A percentile compares a stretch with the other conserved stretches of the same genome.
Conservation (phyloP, 2,888 invertebrate species). For the Macrophya annulata region DNA sequence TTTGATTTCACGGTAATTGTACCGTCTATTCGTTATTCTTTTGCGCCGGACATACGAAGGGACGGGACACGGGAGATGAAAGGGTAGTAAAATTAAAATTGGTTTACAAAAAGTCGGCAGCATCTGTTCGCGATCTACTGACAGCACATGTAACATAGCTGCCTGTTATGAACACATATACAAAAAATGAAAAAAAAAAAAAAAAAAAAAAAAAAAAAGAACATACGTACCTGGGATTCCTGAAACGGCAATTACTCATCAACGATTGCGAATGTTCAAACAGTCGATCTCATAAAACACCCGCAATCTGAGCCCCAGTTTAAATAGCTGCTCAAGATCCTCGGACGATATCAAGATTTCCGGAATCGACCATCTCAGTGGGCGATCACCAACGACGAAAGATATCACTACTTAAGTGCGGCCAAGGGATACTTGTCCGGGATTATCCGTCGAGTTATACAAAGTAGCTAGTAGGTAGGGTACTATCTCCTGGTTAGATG, state of each 20-base stretch:
- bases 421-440: conserved; percentile 18
- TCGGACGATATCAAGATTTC: conserved; percentile 15
- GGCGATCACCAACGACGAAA: neutral
- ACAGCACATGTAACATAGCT: conserved; percentile 8
- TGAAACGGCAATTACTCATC: neutral
- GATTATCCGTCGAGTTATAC: conserved; percentile 50
- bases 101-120: neutral
- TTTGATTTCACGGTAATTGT: conserved; percentile 73
- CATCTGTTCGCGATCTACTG: conserved; percentile 15
- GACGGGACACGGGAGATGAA: conserved; percentile 25
- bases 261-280: neutral
- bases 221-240: neutral
- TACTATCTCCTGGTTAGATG: neutral
- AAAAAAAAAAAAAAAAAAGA: neutral
- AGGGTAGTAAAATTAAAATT: conserved; percentile 12
- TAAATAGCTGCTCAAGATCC: neutral
- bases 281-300: neutral
- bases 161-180: neutral
- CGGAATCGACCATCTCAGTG: neutral
- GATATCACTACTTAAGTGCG: neutral
- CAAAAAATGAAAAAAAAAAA: neutral
- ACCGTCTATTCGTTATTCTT: conserved; percentile 70
- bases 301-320: neutral
- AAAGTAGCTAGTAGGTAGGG: conserved; percentile 21
- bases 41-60: conserved; percentile 61